phyloP scores from a whole-genome alignment of 92 coral and sea anemone species.

The Muricea muricata region DNA sequence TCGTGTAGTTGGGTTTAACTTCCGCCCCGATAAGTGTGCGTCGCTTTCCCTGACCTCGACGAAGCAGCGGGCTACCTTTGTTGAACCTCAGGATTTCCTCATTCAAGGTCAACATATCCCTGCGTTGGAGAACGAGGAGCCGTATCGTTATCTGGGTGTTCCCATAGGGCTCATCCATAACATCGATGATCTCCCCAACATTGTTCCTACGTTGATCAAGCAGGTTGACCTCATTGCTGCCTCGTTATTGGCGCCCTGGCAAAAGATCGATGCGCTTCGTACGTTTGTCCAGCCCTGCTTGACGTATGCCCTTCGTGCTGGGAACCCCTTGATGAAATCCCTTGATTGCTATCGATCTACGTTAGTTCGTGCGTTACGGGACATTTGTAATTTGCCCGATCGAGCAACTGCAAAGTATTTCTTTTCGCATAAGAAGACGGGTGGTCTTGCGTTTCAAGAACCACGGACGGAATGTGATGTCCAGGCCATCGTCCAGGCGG shows the following conservation, averaged over 20 bases:
- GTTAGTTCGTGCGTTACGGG: constrained; percentile 1
- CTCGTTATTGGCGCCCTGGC: constrained; percentile 39
- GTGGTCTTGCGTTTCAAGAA: constrained; percentile 31
- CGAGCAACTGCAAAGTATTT: not conserved
- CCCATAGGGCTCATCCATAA: constrained; percentile 12
- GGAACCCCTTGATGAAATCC: not conserved
- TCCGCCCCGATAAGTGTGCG: constrained; percentile 37
- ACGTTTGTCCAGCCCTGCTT: no score
- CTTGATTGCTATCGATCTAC: no score
- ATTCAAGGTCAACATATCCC: no score
- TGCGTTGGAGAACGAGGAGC: no score
- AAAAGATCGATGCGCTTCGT: not conserved
- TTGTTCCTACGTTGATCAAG: not conserved
- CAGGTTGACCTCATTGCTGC: not conserved
- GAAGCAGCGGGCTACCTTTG: no score
- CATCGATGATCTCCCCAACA: constrained; percentile 4
- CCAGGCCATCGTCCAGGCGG: constrained; percentile 18
- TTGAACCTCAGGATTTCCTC: no score
- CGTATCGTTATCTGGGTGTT: constrained; percentile 15
- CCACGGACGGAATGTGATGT: constrained; percentile 27
- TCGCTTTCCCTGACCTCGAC: constrained; percentile 9
- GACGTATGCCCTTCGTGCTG: no score
- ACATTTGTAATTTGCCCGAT: constrained; percentile 9
- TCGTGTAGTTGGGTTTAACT: constrained; percentile 2
- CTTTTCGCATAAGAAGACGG: constrained; percentile 23